Conservation (phyloP, 2,888 invertebrate species). For the Orchestes rusci region DNA sequence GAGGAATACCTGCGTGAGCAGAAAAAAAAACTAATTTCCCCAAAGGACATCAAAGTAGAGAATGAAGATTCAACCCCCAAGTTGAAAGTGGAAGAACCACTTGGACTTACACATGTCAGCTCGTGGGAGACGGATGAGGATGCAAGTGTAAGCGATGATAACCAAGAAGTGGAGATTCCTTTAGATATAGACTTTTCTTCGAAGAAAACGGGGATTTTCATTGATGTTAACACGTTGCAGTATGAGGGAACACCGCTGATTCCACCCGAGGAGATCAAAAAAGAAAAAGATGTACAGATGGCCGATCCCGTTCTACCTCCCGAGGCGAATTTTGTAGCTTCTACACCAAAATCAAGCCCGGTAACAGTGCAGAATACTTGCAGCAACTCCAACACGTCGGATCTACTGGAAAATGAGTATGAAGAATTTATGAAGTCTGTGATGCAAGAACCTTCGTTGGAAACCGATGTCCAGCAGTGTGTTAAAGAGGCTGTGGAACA, state of each 20-base stretch:
- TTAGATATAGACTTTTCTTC: slow-evolving; percentile 30
- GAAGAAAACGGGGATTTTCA: slow-evolving; percentile 26
- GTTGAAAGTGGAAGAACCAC: neutral
- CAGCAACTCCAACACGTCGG: no score
- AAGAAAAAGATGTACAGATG: slow-evolving; percentile 21
- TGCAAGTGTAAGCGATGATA: no score
- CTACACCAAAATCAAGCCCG: slow-evolving; percentile 3
- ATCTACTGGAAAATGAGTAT: slow-evolving; percentile 49
- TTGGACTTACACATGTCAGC: slow-evolving; percentile 22
- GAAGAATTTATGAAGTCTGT: slow-evolving; percentile 55
- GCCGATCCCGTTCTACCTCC: no score
- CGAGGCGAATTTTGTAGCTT: no score
- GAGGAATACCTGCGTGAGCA: slow-evolving; percentile 19
- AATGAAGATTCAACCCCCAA: neutral
- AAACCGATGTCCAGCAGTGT: no score
- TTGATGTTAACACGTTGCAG: no score
- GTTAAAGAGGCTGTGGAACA: no score
- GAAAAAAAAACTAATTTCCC: slow-evolving; percentile 26
- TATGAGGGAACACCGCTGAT: no score
- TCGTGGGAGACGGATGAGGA: slow-evolving; percentile 38
- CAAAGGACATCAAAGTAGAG: slow-evolving; percentile 1
- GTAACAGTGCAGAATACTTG: no score
- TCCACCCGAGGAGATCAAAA: slow-evolving; percentile 25
- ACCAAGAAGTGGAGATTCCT: slow-evolving; percentile 31
- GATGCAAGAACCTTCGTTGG: no score